Evolutionary conservation across 2,888 invertebrate species (phyloP).

Genomic region (Acanthosepion pharaonis): DNA sequence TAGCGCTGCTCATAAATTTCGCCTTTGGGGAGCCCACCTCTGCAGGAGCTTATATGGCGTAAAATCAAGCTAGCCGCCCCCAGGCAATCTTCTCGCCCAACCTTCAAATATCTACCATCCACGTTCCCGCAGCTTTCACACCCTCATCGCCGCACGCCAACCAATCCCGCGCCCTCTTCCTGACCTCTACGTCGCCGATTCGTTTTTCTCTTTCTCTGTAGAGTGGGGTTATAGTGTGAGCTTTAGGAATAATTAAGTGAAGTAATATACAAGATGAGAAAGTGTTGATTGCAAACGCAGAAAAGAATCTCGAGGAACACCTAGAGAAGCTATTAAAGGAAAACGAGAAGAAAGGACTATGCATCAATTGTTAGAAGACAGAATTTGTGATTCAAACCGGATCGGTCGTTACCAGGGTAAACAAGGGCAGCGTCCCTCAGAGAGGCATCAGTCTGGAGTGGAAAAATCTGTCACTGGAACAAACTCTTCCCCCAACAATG

Average conservation of each 20-base stretch:
- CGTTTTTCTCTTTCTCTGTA: neutral
- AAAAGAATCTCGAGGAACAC: too few relatives aligned
- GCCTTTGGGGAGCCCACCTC: neutral
- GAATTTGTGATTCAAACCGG: too few relatives aligned
- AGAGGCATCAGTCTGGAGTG: too few relatives aligned
- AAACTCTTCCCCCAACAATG: too few relatives aligned
- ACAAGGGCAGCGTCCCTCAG: too few relatives aligned
- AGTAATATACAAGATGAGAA: neutral
- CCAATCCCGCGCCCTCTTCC: neutral
- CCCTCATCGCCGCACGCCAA: neutral
- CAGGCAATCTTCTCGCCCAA: neutral
- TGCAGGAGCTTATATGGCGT: neutral
- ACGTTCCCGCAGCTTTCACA: neutral
- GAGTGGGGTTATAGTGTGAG: neutral
- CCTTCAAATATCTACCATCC: neutral
- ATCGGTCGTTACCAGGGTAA: too few relatives aligned
- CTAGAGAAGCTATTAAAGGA: too few relatives aligned
- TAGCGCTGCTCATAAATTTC: neutral
- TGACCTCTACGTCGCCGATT: neutral
- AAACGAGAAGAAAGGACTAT: too few relatives aligned
- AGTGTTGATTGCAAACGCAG: too few relatives aligned
- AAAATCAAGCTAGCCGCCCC: neutral
- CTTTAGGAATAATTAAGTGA: slow-evolving; percentile 16
- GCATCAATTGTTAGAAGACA: too few relatives aligned
- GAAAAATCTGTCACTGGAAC: too few relatives aligned